Conservation (phyloP, 2,113 vertebrate species). For the Oostethus manadensis region DNA sequence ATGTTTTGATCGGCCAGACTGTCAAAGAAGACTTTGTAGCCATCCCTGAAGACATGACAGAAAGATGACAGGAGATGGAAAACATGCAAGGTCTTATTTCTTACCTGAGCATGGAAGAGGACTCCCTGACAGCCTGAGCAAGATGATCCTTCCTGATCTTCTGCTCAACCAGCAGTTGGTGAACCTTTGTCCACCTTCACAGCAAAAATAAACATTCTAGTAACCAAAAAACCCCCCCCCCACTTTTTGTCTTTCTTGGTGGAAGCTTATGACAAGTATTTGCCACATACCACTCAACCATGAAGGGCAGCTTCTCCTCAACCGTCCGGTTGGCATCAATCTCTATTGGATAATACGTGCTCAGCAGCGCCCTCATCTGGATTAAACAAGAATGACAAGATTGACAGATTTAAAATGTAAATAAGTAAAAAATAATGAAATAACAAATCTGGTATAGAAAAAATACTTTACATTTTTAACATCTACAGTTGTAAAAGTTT, state of each 20-base stretch:
- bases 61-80: no score
- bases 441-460: no score
- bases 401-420: no score
- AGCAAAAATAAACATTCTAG: background rate
- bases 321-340: constrained; percentile 74
- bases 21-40: constrained; percentile 76
- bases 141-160: constrained; percentile 77
- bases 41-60: constrained; percentile 67
- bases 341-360: constrained; percentile 85
- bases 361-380: constrained; percentile 76
- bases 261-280: background rate
- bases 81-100: no score
- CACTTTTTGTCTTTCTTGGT: no score
- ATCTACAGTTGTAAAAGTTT: no score
- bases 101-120: constrained; percentile 78
- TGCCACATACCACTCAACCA: constrained; percentile 83
- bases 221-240: background rate
- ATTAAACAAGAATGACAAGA: background rate
- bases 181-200: constrained; percentile 82
- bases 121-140: constrained; percentile 75
- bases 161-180: constrained; percentile 78
- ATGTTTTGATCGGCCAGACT: constrained; percentile 64
- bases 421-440: no score
- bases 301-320: constrained; percentile 80
- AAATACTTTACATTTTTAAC: no score